Evolutionary conservation across 64 coral and sea anemone species (phyloP), one percentile per base, ranked within the genome.

Genomic region (Hydrozoanthus tunicans): DNA sequence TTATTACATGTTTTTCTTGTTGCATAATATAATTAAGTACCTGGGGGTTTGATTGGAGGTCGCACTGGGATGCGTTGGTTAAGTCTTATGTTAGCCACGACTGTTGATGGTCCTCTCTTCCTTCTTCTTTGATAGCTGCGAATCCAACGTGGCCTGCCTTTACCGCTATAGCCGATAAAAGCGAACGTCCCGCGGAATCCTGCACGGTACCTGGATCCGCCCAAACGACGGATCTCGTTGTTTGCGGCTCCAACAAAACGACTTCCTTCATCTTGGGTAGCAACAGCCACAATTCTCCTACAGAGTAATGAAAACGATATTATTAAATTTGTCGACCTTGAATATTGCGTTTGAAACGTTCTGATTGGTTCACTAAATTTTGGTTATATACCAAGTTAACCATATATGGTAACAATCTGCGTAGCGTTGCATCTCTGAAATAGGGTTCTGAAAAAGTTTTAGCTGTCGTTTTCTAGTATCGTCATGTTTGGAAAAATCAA

Each of bases 241-340:
- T 82, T 9, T 23, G 84, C 84, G 9, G 7, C 5, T 32, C 20
- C 3, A 74, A 88, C 11, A 60, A 54, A 55, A 43, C 9, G 55
- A 58, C 84, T 88, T 9, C 84, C 84, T 51, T 88, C 84, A 59
- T 88, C 84, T 74, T 88, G 84, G 9, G 74, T 70, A 43, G 69
- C 68, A 17, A 88, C 8, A 17, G 70, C 55, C 59, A 88, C 67
- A 59, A 88, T 88, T 75, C 56, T 88, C 23, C 84, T 88, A 10
- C 69, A 88, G 3, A 51, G 3, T 6, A 43, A 88, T 53, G 17
- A 11, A 65, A 65, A 4, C 11, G 11, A 65, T 65, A 14, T 65
- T 14, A 3, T 10, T 15, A 10, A 0, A 3, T 65, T 65, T 12
- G 26, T 8, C 69, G 32, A 43, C 32, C 32, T 43, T 43, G 32